Evolutionary conservation across 2,797 vertebrate genomes (phyloP), one percentile per base, ranked within the genome.

Genomic region (Takifugu rubripes): DNA sequence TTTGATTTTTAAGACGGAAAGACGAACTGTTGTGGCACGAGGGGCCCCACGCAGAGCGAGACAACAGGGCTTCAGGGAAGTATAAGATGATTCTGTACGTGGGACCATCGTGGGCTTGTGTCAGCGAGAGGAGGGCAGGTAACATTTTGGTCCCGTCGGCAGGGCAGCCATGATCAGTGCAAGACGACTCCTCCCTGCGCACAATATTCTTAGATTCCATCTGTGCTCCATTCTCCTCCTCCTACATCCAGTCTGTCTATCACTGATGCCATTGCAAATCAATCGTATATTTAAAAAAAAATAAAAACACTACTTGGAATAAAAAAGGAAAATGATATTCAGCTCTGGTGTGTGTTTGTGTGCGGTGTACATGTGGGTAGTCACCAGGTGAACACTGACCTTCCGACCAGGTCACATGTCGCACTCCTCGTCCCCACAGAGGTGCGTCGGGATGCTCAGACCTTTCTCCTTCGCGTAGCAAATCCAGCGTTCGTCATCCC

Each of bases 401-500:
- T 40, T 14, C 14, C 0, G 10, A 9, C 0, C 51, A 29, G 51
- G 52, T 81, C 72, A 73, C 59, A 36, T 33, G 45, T 61, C 52
- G 0, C 33, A 2, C 2, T 62, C n/a, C 0, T 6, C n/a, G 46
- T 64, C 47, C 59, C 69, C 58, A 52, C 56, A 62, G 45, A 88
- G 72, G 56, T 78, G 64, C 2, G 64, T 10, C 0, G 89, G 88
- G 61, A 88, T 79, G 26, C 58, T 64, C 31, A 90, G 74, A 25
- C 74, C 66, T 21, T 40, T 83, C n/a, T 91, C 83, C 56, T 65
- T 49, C 33, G 87, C 69, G 6, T 77, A 55, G 43, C 42, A 10
- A 1, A 15, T 66, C 91, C 91, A 92, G 47, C 6, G 84, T n/a
- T 79, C 70, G 17, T 88, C 81, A 12, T 92, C 91, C 0, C 62